Conservation (phyloP, 1,140 invertebrate species). For the Camponotus pennsylvanicus region DNA sequence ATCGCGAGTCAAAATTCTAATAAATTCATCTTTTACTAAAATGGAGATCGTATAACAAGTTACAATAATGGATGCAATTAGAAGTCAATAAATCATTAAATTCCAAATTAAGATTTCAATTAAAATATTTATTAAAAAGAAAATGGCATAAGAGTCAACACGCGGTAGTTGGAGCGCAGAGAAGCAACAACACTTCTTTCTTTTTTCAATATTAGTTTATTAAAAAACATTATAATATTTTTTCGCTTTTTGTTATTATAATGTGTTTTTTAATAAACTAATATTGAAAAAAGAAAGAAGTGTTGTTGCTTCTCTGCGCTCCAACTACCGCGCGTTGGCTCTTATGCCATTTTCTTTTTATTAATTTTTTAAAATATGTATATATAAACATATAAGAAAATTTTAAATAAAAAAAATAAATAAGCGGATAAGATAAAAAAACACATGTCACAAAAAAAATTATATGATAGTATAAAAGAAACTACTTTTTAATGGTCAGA, state of each 20-base stretch:
- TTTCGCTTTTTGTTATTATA: no score
- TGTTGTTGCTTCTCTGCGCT: no score
- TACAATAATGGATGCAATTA: background rate
- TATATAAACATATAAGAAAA: background rate
- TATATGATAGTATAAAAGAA: background rate
- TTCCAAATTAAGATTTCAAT: background rate
- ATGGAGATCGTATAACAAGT: background rate
- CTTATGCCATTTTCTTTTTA: no score
- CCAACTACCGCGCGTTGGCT: no score
- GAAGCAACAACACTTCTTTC: no score
- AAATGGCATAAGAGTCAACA: no score
- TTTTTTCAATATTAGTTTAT: no score
- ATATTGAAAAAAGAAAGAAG: no score
- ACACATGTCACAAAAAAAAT: background rate
- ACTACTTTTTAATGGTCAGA: background rate
- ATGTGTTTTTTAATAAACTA: no score
- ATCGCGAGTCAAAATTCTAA: background rate
- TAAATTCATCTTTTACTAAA: background rate
- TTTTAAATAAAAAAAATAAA: background rate
- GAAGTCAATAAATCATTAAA: background rate
- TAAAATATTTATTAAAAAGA: background rate
- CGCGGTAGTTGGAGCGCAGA: no score
- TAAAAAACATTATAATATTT: no score
- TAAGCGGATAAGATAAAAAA: background rate
- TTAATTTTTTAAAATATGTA: no score